Conservation (phyloP, 35 echinoderm and acorn worm genomes). For the Apostichopus californicus region DNA sequence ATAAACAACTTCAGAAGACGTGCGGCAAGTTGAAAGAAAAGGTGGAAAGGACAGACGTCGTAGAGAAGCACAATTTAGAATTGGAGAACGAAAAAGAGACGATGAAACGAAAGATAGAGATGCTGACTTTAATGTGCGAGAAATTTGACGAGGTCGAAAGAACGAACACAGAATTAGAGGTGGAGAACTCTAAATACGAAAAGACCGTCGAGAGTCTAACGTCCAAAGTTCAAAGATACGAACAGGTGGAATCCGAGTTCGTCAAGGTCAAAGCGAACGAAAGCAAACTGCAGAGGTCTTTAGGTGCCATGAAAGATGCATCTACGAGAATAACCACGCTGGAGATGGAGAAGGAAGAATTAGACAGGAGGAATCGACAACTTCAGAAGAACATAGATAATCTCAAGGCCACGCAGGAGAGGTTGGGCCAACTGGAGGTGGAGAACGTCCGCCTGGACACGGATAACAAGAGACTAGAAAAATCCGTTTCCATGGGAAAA, state of each 20-base stretch:
- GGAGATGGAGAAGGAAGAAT: constrained; percentile 93
- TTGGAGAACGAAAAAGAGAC: constrained; percentile 88
- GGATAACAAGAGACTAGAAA: constrained; percentile 83
- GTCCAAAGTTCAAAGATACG: constrained; percentile 63
- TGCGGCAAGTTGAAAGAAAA: constrained; percentile 86
- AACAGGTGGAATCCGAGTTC: constrained; percentile 82
- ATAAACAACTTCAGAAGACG: constrained; percentile 81
- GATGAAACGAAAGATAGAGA: constrained; percentile 77
- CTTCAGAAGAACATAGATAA: constrained; percentile 83
- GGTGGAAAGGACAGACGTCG: constrained; percentile 64
- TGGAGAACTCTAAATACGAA: constrained; percentile 78
- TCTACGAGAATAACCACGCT: constrained; percentile 67
- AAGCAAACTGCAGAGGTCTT: constrained; percentile 74
- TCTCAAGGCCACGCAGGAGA: constrained; percentile 81
- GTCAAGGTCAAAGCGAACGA: constrained; percentile 78
- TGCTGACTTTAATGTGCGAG: constrained; percentile 84
- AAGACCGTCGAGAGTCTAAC: constrained; percentile 79
- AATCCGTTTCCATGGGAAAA: constrained; percentile 66
- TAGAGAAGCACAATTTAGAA: constrained; percentile 81
- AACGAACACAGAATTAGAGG: constrained; percentile 78
- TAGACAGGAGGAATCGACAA: constrained; percentile 88
- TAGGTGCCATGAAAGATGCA: constrained; percentile 80
- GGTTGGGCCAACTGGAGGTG: constrained; percentile 84
- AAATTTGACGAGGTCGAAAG: constrained; percentile 89
- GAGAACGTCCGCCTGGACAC: constrained; percentile 87